Evolutionary conservation across 1,140 invertebrate species (phyloP), one percentile per base, ranked within the genome.

Genomic region (Eurosta solidaginis): DNA sequence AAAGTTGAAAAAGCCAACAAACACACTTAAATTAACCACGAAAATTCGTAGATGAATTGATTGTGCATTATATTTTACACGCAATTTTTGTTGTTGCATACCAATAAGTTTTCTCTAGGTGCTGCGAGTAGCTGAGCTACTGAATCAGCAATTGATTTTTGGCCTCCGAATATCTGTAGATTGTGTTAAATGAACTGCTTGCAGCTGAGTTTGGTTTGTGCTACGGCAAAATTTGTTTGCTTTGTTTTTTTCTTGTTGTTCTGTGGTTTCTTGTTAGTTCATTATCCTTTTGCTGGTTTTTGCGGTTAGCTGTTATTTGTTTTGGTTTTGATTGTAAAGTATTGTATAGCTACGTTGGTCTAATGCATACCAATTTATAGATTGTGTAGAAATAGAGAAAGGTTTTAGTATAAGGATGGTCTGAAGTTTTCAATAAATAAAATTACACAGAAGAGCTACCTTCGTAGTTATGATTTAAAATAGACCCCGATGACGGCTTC

Each of bases 21-120:
- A 68, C 36, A n/a, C n/a, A n/a, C 36, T 68, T 68, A 68, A 68
- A 68, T 40, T 40, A 68, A 68, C 59, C 59, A 68, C 59, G n/a
- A 68, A 42, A 20, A 68, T 68, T 68, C 40, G 59, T 68, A 68
- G 6, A n/a, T n/a, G n/a, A n/a, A 40, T 68, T 40, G 33, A 68
- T 68, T 68, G 36, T 68, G 12, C n/a, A 68, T 40, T 36, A n/a
- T 20, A 68, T 68, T n/a, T 68, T 68, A 40, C 33, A 68, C 59
- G 14, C 10, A 68, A 40, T 68, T 68, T n/a, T n/a, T 40, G 59
- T 40, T 29, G 59, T 20, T 22, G 27, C n/a, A 12, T 10, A 40
- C n/a, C 59, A 68, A 68, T 29, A 68, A 0, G 2, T 5, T 22
- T 68, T 14, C 6, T 20, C 40, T 68, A 33, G 27, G 5, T n/a